Base-by-base conservation (phyloP, 2,113 vertebrate genomes). In the Gavialis gangeticus region DNA sequence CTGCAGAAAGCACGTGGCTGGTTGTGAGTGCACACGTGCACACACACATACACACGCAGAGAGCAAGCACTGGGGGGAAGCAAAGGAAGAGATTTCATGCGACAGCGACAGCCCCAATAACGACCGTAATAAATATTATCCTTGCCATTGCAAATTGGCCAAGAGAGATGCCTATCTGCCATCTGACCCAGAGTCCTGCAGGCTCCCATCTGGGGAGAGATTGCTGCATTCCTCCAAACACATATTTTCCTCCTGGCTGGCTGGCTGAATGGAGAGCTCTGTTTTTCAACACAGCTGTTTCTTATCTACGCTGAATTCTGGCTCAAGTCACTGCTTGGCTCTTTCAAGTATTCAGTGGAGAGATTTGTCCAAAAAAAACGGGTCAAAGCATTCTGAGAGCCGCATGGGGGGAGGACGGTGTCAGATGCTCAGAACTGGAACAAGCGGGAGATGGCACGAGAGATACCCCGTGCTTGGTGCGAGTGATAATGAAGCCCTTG, bases 11-110 rank as follows among this genome's bases (percentile, higher is more conserved):
- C 66, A 30, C 0, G 18, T 8, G 59, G 10, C 69, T 3, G 7
- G 46, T 46, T 46, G 5, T 21, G 21, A 16, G 4, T 13, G 21
- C 58, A 18, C 58, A 18, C 21, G 2, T 7, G 12, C 24, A 25
- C 59, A 62, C 59, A 60, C 55, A 2, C 17, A 3, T 0, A 14
- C 85, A 62, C 24, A 19, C 3, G 2, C 16, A 24, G 1, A 0
- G 60, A 4, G 58, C 37, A 3, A 56, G 19, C 4, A 0, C 1
- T 0, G 0, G 2, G 54, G 2, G 18, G 3, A 2, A 0, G 11
- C 12, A 2, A 4, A 57, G 64, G 80, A 71, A 5, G 67, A 27
- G 63, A 55, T 75, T 92, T 82, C 89, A 83, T 1, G 12, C n/a
- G 2, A 7, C 4, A 2, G 16, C 0, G 79, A 77, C 77, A 86